Evolutionary conservation across 2,797 vertebrate genomes (phyloP), one percentile per base, ranked within the genome.

Genomic region (Garrulus glandarius): DNA sequence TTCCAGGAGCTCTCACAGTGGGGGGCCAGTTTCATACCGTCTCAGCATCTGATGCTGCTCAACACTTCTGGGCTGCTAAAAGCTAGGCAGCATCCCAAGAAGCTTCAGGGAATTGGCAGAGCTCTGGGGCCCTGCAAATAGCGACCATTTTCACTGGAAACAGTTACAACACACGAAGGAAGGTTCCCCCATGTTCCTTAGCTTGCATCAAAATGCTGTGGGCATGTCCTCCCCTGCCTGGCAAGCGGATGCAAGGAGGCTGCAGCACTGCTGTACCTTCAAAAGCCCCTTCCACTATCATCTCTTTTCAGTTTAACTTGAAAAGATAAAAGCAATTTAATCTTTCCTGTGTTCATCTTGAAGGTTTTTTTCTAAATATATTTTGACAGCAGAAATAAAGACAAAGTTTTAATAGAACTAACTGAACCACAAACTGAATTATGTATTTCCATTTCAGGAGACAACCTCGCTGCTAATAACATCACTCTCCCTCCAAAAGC

Each of bases 341-440:
- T 81, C 77, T 88, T 77, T 94, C 70, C 85, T 92, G 85, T 69
- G 70, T 93, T 94, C 10, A 2, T 56, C 83, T 94, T 90, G 56
- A 95, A 70, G 70, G 52, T 94, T 96, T 94, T 84, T 20, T 86
- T 88, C 93, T 55, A 93, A 95, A 96, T 88, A 67, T 87, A 93
- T 93, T 96, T 87, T 95, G 95, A 96, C 96, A 95, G 93, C 57
- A 93, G 77, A 95, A 96, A 95, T 92, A 93, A 95, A 96, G 94
- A 90, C 64, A 8, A 87, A 95, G 63, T 95, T 96, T 97, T 95
- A 95, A 93, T 74, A 95, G 94, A 92, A 94, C 87, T 93, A 96
- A 95, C 87, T 50, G 91, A 96, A 93, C 86, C 92, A 93, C 93
- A 96, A 95, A 97, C 91, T 95, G 94, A 95, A 96, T 96, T 92